Evolutionary conservation across 30 jellyfish, hydroid and myxozoan genomes (phyloP).

Genomic region (Aurelia sp.): DNA sequence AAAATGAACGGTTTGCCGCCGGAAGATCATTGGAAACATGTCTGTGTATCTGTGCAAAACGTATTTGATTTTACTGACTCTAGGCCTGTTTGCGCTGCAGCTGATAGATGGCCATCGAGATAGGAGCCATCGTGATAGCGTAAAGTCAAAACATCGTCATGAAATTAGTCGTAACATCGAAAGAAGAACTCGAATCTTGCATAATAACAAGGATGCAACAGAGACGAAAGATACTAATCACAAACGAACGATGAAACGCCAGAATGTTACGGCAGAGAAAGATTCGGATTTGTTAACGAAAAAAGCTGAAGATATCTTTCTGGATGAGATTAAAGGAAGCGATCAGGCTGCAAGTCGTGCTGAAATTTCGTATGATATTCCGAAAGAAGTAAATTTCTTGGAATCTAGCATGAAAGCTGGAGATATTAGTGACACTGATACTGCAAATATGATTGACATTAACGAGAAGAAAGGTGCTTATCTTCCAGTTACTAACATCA

Average conservation of each 20-base stretch:
- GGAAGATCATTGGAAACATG: too few relatives aligned
- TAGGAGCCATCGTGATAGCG: too few relatives aligned
- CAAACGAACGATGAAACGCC: conserved; percentile 54
- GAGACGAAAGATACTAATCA: neutral
- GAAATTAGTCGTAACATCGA: neutral
- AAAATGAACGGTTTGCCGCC: too few relatives aligned
- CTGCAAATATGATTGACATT: conserved; percentile 53
- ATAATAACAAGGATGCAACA: neutral
- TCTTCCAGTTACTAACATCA: conserved; percentile 46
- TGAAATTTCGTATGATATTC: conserved; percentile 40
- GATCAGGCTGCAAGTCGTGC: conserved; percentile 71
- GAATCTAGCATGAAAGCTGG: conserved; percentile 30
- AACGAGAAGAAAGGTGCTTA: conserved; percentile 65
- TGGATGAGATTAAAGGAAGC: conserved; percentile 65
- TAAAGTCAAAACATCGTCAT: too few relatives aligned
- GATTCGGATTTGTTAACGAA: conserved; percentile 24
- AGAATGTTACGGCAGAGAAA: conserved; percentile 33
- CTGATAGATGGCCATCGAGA: too few relatives aligned
- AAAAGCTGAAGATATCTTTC: conserved; percentile 45
- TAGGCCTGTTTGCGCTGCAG: too few relatives aligned
- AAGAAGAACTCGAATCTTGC: conserved; percentile 15
- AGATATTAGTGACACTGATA: conserved; percentile 52
- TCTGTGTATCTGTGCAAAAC: too few relatives aligned
- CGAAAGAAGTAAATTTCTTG: conserved; percentile 33
- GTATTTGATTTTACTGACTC: too few relatives aligned